Evolutionary conservation across 2,797 vertebrate genomes (phyloP), one percentile per base, ranked within the genome.

Genomic region (Sebastes variabilis): DNA sequence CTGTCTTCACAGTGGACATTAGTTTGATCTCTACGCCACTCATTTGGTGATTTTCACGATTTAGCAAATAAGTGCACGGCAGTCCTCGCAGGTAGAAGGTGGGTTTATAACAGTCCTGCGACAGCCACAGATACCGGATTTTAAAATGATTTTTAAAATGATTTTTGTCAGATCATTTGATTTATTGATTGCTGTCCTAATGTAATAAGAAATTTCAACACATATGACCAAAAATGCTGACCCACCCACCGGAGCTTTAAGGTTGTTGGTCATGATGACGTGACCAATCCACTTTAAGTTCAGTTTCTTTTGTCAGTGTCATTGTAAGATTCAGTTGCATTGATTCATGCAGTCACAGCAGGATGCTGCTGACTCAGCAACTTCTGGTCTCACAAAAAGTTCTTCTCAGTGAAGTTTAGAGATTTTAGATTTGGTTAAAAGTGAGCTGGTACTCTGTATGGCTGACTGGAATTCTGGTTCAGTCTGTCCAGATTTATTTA

Each of bases 131-230:
- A 42, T 42, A 38, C 36, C 5, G 2, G 36, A 38, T 38, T 38
- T 12, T 5, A 14, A 2, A 38, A 14, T 1, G 36, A 38, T 38
- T 38, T 12, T 5, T 38, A 2, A 38, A 14, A 38, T 38, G 0
- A 38, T 5, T 0, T 38, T 38, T 42, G 1, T 42, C 38, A 3
- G 13, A 6, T 0, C 38, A 42, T 42, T 42, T 16, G 38, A 42
- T 42, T 42, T 42, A 42, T 42, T 42, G 38, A 42, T 42, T 42
- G 13, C 38, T 42, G 38, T 42, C 38, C 0, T 0, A 0, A 42
- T 42, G 13, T 16, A 42, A 42, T 42, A 0, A 42, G 38, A 38
- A 14, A 42, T 14, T 42, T 42, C 38, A 0, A 42, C 38, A 42
- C 0, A 42, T 42, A 42, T 14, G 38, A 42, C 38, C 38, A 14